Evolutionary conservation across 1,140 invertebrate genomes (phyloP), one percentile per base, ranked within the genome.

Genomic region (Bombyx mandarina): DNA sequence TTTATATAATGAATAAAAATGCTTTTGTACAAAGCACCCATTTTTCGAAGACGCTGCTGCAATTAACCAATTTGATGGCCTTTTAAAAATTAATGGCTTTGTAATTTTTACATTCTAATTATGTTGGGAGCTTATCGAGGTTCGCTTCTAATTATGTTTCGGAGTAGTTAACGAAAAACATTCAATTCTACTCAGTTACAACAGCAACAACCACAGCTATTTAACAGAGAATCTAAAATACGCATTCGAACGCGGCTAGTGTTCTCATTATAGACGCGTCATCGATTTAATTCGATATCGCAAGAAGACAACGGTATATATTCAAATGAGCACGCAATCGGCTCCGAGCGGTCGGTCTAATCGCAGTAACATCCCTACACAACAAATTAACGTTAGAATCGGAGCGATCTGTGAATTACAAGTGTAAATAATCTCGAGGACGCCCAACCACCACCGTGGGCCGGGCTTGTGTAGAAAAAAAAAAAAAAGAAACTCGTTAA

Each of bases 1-100:
- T 83, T 86, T 85, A 85, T 86, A 69, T 86, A 83, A 86, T 86
- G 83, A 86, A 85, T 86, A 84, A 86, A 83, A 83, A 86, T 84
- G 81, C 73, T 73, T 71, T 35, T 63, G 66, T 70, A 62, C 56
- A 53, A 18, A 35, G 46, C 60, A 63, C 59, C 61, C 68, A 74
- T 73, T 74, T 77, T 67, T 64, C 72, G 63, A 66, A 65, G 73
- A 79, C 77, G 74, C 67, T 72, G 75, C 74, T 72, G 75, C 74
- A 84, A 86, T 84, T 84, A 84, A 75, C 71, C 53, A 66, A 65
- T 66, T 71, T 77, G 73, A 82, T 79, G 68, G 73, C 73, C 68
- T 70, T 71, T 76, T 69, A n/a, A 43, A 56, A 48, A 56, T 56
- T 56, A 35, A 35, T 51, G 22, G 3, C 50, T 8, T 51, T 10